Conservation (phyloP, 1,140 invertebrate genomes). For the Archegozetes longisetosus region DNA sequence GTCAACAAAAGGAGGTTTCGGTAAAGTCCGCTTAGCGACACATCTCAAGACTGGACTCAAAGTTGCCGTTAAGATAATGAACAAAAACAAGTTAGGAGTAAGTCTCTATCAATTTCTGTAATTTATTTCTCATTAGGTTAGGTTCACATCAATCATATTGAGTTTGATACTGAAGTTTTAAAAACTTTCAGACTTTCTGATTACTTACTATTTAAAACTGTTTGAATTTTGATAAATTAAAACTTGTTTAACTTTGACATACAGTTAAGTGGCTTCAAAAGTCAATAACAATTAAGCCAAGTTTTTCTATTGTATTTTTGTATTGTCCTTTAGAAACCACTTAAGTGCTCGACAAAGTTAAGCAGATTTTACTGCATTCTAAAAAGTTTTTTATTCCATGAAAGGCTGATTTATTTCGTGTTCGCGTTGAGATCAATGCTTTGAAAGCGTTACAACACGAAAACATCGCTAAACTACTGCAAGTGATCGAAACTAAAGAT, state of each 20-base stretch:
- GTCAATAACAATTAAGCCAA: too few relatives aligned
- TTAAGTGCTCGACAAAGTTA: background rate
- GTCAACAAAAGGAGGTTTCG: conserved; percentile 64
- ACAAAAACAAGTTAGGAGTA: conserved; percentile 50
- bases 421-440: conserved; percentile 60
- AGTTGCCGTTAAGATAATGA: conserved; percentile 74
- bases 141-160: background rate
- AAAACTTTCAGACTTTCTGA: too few relatives aligned
- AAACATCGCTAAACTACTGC: conserved; percentile 65
- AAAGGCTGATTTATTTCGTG: conserved; percentile 49
- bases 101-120: background rate
- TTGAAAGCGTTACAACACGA: conserved; percentile 60
- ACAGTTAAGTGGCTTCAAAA: too few relatives aligned
- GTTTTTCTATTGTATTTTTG: too few relatives aligned
- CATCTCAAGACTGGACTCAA: conserved; percentile 59
- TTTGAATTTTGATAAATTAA: too few relatives aligned
- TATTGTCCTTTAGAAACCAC: too few relatives aligned
- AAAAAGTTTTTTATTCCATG: too few relatives aligned
- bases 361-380: background rate
- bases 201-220: too few relatives aligned
- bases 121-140: background rate
- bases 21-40: conserved; percentile 59
- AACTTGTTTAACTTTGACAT: too few relatives aligned
- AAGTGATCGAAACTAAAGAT: conserved; percentile 57
- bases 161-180: too few relatives aligned